These are phyloP conservation scores for Macroramphosus scolopax DNA, from an alignment of 2,797 vertebrate genomes.

Conservation along the genomic window DNA sequence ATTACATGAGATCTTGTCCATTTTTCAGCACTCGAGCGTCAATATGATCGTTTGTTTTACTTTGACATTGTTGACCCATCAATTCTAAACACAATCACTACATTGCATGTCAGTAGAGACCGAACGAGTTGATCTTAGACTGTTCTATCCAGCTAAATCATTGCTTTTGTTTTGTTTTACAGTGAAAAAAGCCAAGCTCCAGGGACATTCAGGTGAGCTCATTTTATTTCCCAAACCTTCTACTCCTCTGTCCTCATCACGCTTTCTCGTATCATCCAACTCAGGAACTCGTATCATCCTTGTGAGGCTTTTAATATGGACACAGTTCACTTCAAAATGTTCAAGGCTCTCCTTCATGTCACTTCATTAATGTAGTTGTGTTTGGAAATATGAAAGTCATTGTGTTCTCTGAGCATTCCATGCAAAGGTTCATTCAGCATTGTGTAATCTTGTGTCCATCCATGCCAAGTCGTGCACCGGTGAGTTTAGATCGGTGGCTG, in stretches of 20 bases:
- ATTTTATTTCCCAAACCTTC: neutral
- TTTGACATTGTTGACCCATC: neutral
- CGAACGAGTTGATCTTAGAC: neutral
- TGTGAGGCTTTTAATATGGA: too few species aligned
- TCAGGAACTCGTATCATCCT: too few species aligned
- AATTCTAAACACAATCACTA: too few species aligned
- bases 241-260: too few species aligned
- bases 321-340: too few species aligned
- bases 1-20: constrained; percentile 10
- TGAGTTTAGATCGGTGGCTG: constrained; percentile 64
- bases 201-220: constrained; percentile 72
- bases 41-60: too few species aligned
- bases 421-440: constrained; percentile 30
- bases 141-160: constrained; percentile 3
- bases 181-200: constrained; percentile 84
- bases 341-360: too few species aligned
- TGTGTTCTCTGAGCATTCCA: too few species aligned
- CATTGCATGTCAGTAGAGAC: too few species aligned
- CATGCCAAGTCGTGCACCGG: constrained; percentile 27
- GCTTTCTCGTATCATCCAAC: too few species aligned
- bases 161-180: constrained; percentile 41
- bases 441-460: constrained; percentile 46
- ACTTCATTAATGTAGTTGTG: too few species aligned
- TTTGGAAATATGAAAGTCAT: too few species aligned
- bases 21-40: neutral